Evolutionary conservation across 2,888 invertebrate species (phyloP), one percentile per base, ranked within the genome.

Genomic region (Cheiracanthium punctorium): DNA sequence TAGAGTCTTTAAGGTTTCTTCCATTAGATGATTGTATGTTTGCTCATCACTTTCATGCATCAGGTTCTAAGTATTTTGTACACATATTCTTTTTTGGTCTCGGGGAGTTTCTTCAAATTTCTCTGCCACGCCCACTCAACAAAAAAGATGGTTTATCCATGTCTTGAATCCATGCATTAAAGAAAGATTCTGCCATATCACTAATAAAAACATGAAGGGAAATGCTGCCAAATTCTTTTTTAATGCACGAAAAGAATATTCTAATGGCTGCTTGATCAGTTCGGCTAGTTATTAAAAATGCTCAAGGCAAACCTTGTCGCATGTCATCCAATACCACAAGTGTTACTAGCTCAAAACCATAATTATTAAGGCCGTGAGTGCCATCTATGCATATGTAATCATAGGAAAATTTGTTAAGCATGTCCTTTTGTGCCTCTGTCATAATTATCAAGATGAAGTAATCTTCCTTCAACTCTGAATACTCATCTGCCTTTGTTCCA

Each of bases 281-380:
- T 52, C 20, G 7, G n/a, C 17, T 52, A n/a, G 77, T 20, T 1
- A 52, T 48, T 1, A 77, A 20, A 32, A 77, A 77, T 14, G 69
- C 48, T 33, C 69, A 52, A 2, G 77, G 77, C n/a, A 77, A 77
- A 7, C 77, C 77, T 48, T 77, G 69, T 0, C 69, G 17, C 32
- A 77, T 17, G 12, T 77, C 70, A 48, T 77, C 77, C 1, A 77
- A 10, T 12, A 48, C 48, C 1, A 77, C 1, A 14, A 77, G 10
- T 20, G 69, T 52, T 69, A 69, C 43, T 0, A 77, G 17, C 32
- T 77, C 77, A 77, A 69, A 77, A 7, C 32, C 52, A 52, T 77
- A 77, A 7, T 7, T 8, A 32, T 77, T 77, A 12, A 48, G 12
- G 0, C 70, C 77, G 14, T 77, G 77, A 7, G 75, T 75, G 0